These are phyloP conservation scores for Oceanites oceanicus DNA, from an alignment of 2,113 vertebrate genomes.

Conservation along the genomic window DNA sequence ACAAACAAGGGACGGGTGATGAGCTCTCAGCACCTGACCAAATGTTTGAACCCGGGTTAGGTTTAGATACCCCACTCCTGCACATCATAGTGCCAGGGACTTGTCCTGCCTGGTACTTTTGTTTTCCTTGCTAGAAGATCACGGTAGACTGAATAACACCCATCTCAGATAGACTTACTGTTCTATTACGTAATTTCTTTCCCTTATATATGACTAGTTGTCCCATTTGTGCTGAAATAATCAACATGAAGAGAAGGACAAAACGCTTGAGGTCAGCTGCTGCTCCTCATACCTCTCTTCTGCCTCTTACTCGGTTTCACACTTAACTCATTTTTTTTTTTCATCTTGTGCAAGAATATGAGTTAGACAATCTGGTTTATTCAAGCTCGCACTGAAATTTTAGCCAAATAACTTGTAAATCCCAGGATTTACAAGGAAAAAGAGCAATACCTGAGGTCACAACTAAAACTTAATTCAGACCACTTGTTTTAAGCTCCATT, in stretches of 20 bases:
- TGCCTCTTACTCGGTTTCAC: not conserved
- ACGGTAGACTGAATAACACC: not conserved
- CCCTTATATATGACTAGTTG: rapidly evolving
- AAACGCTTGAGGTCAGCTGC: not conserved
- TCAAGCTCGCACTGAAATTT: slow-evolving; percentile 48
- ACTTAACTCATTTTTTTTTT: not conserved
- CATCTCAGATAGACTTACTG: not conserved
- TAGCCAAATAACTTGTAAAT: slow-evolving; percentile 54
- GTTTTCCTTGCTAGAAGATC: not conserved
- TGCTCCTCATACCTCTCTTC: not conserved
- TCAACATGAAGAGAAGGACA: not conserved
- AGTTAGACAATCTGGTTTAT: slow-evolving; percentile 31
- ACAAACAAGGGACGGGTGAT: not conserved
- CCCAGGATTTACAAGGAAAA: slow-evolving; percentile 42
- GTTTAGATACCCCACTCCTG: not conserved
- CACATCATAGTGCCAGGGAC: not conserved
- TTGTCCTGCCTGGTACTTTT: not conserved
- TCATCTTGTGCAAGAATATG: not conserved
- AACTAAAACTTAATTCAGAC: slow-evolving; percentile 66
- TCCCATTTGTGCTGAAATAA: not conserved
- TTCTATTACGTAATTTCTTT: not conserved
- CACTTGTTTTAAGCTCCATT: slow-evolving; percentile 65
- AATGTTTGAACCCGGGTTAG: not conserved
- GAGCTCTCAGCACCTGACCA: not conserved
- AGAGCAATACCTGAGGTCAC: slow-evolving; percentile 48